Evolutionary conservation across 2,113 vertebrate species (phyloP), one percentile per base, ranked within the genome.

Genomic region (Peromyscus maniculatus): DNA sequence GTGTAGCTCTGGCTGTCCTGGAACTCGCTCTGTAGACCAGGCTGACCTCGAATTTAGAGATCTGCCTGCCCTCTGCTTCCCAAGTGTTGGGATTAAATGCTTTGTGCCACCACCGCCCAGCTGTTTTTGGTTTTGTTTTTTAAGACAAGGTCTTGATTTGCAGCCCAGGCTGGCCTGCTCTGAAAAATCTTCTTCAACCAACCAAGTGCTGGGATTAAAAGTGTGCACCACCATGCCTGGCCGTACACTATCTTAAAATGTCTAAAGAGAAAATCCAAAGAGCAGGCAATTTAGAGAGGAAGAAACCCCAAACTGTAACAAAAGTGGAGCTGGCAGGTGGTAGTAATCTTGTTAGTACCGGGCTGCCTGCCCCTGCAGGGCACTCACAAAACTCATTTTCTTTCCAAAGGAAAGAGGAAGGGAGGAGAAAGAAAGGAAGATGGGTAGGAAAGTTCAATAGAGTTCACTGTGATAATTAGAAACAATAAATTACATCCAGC

Each of bases 401-500:
- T 62, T 83, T 84, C 57, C 55, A 24, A 82, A 28, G 67, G 31
- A 46, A 26, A 66, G 39, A 66, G 62, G 28, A 31, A 17, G 28
- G 39, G 16, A 49, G 39, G 33, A 46, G 39, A 21, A 13, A 26
- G 74, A 78, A 16, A 52, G 39, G 28, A 31, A 49, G 62, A 39
- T 19, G n/a, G 39, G 39, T 16, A 67, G 83, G 26, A 49, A 46
- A 84, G 79, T 26, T 43, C 0, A 89, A 88, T 49, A 39, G 69
- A 87, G 57, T 77, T 94, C 57, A n/a, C 12, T 88, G n/a, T 62
- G 67, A 91, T 91, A 91, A 91, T n/a, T 93, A 90, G 80, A 90
- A 87, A 82, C 46, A 31, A 36, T 12, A 91, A 74, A 77, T 80
- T 12, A 33, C 43, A 59, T 6, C 82, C 80, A 49, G 87, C 12